Conservation (phyloP, 2,797 vertebrate genomes). For the Xenentodon cancila region DNA sequence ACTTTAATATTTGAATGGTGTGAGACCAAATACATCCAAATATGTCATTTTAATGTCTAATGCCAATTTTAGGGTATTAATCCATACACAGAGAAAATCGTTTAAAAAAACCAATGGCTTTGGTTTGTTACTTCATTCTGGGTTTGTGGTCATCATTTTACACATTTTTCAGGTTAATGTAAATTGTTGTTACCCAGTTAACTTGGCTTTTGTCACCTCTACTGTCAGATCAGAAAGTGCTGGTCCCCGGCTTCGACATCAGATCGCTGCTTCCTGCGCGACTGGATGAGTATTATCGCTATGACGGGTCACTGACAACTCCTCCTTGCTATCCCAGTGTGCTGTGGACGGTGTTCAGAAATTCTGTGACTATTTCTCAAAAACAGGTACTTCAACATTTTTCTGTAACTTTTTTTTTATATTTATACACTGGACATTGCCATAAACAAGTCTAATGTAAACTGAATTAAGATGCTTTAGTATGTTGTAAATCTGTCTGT, state of each 20-base stretch:
- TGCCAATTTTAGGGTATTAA: no score
- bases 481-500: background rate
- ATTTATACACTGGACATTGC: background rate
- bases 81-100: no score
- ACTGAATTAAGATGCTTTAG: background rate
- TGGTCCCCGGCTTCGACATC: conserved; percentile 88
- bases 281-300: conserved; percentile 91
- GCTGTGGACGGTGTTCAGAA: conserved; percentile 93
- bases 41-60: no score
- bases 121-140: no score
- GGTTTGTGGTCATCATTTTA: no score
- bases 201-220: conserved; percentile 19
- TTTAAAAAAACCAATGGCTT: no score
- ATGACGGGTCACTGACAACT: conserved; percentile 93
- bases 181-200: background rate
- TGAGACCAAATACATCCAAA: no score
- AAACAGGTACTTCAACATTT: conserved; percentile 83
- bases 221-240: conserved; percentile 84
- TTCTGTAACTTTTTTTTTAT: background rate
- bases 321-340: conserved; percentile 95
- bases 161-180: background rate
- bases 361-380: conserved; percentile 86
- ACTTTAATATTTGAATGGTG: no score
- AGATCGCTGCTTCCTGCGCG: conserved; percentile 85
- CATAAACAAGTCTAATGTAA: background rate